Evolutionary conservation across 2,797 vertebrate genomes (phyloP).

Genomic region (Gouania willdenowi): DNA sequence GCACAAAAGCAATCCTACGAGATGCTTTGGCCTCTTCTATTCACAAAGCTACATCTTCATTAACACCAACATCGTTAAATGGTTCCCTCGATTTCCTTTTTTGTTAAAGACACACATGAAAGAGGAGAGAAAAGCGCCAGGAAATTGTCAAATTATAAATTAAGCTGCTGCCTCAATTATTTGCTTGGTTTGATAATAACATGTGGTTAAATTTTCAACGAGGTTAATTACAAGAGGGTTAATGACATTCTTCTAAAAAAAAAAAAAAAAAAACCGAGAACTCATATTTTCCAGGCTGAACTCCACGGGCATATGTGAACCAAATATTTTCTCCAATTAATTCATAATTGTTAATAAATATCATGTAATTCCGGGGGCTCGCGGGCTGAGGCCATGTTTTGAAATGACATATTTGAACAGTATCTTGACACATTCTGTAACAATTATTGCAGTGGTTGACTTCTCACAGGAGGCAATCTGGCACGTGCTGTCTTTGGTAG

Average conservation of each 20-base stretch:
- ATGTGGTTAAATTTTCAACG: constrained; percentile 79
- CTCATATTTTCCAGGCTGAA: constrained; percentile 62
- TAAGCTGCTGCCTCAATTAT: constrained; percentile 78
- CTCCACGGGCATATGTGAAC: constrained; percentile 61
- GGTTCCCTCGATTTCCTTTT: constrained; percentile 61
- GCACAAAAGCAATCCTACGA: constrained; percentile 54
- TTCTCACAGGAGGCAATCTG: constrained; percentile 60
- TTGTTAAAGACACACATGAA: constrained; percentile 60
- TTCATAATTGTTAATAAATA: constrained; percentile 73
- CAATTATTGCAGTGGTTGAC: constrained; percentile 58
- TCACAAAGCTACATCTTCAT: constrained; percentile 57
- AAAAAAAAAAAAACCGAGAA: constrained; percentile 26
- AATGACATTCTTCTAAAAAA: constrained; percentile 75
- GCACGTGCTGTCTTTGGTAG: constrained; percentile 61
- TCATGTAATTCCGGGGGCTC: constrained; percentile 35
- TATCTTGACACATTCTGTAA: constrained; percentile 62
- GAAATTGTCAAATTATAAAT: constrained; percentile 80
- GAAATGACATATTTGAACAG: constrained; percentile 63
- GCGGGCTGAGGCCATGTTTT: constrained; percentile 33
- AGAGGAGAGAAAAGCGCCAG: constrained; percentile 59
- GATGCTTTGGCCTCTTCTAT: constrained; percentile 49
- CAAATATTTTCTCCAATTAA: constrained; percentile 78
- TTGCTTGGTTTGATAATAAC: constrained; percentile 81
- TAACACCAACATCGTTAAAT: constrained; percentile 64
- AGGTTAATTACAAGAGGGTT: constrained; percentile 80